These are phyloP conservation scores for Podocnemis expansa DNA, from an alignment of 2,113 vertebrate genomes.

Conservation along the genomic window DNA sequence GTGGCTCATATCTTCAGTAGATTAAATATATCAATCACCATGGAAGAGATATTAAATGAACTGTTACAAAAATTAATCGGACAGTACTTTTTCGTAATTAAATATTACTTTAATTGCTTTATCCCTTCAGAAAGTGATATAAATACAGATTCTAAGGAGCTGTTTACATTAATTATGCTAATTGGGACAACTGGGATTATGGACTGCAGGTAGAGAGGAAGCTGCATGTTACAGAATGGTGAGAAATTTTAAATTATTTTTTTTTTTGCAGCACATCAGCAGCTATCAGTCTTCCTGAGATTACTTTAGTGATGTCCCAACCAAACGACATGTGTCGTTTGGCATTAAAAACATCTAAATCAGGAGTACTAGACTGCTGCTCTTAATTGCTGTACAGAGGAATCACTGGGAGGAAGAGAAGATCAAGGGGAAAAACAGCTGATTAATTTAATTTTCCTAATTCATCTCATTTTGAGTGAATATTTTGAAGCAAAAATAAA, in stretches of 20 bases:
- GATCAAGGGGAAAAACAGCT: constrained; percentile 12
- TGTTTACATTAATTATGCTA: constrained; percentile 31
- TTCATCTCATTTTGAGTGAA: not conserved
- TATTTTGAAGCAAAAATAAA: constrained; percentile 11
- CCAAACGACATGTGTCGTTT: not conserved
- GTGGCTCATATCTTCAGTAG: constrained; percentile 47
- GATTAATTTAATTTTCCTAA: not conserved
- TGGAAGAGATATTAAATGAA: constrained; percentile 38
- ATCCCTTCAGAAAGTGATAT: not conserved
- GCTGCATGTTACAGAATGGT: not conserved
- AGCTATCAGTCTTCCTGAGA: not conserved
- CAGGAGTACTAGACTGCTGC: not conserved
- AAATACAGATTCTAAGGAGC: not conserved
- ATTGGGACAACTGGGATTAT: not conserved
- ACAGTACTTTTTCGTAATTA: constrained; percentile 42
- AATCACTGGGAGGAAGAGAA: not conserved
- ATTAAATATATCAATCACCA: constrained; percentile 57
- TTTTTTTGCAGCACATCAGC: not conserved
- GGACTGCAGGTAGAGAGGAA: not conserved
- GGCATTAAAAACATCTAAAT: not conserved
- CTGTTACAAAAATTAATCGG: constrained; percentile 36
- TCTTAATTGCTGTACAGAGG: not conserved
- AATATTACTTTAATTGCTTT: constrained; percentile 22
- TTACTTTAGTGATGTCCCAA: constrained; percentile 31
- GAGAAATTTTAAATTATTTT: not conserved